phyloP scores from a whole-genome alignment of 2,888 invertebrate genomes.

The Ischnus inquisitorius region DNA sequence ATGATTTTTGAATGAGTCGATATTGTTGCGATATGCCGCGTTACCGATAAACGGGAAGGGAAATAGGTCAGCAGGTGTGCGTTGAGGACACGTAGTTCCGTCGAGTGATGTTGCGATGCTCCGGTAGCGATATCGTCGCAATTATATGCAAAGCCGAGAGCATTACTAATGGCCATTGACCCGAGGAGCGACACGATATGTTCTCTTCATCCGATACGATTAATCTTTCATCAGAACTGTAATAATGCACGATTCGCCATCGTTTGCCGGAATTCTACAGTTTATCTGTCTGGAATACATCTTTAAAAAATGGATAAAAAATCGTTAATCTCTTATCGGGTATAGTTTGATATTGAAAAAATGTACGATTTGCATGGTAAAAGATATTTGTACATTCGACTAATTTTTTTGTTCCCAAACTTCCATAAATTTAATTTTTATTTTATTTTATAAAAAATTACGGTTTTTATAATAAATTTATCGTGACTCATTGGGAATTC shows the following conservation, averaged over 20 bases:
- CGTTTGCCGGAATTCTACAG: no score
- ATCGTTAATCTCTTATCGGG: no score
- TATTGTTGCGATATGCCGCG: background rate
- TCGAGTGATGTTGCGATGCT: background rate
- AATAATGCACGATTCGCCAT: no score
- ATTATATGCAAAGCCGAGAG: slow-evolving; percentile 20
- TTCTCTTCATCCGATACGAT: background rate
- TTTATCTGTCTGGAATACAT: no score
- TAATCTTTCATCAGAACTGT: background rate
- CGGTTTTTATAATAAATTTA: background rate
- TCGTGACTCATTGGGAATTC: background rate
- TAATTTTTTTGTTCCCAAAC: no score
- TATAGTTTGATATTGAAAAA: no score
- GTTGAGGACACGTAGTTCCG: slow-evolving; percentile 15
- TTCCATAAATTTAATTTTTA: no score
- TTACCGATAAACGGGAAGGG: slow-evolving; percentile 11
- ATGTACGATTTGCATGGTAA: no score
- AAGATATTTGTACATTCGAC: no score
- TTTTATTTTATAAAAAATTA: no score
- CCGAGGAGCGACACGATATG: background rate
- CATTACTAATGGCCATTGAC: slow-evolving; percentile 26
- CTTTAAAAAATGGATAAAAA: no score
- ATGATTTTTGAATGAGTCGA: background rate
- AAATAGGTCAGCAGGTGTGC: slow-evolving; percentile 32
- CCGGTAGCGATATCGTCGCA: background rate